phyloP scores from a whole-genome alignment of 2,113 vertebrate genomes.

The Lophius piscatorius region DNA sequence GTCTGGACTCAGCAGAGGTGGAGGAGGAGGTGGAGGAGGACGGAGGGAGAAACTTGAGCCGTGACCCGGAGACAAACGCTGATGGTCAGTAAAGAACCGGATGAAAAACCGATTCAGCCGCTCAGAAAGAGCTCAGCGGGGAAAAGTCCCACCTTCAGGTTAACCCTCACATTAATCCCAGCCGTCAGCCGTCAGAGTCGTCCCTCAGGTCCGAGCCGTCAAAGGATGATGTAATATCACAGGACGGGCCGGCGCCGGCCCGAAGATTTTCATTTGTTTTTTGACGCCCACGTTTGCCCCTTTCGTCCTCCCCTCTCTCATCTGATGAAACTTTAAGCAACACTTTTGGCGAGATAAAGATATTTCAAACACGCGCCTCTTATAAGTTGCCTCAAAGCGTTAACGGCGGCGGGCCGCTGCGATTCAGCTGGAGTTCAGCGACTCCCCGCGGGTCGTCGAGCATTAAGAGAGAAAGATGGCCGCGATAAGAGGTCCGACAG shows the following conservation, averaged over 20 bases:
- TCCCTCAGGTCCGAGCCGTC: slow-evolving; percentile 24
- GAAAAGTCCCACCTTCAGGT: slow-evolving; percentile 18
- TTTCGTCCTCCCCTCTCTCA: neutral
- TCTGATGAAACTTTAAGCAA: neutral
- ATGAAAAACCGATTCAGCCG: slow-evolving; percentile 19
- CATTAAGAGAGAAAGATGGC: too few relatives aligned
- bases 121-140: slow-evolving; percentile 15
- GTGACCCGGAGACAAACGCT: too few relatives aligned
- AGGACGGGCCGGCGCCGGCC: neutral
- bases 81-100: neutral
- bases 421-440: too few relatives aligned
- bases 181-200: slow-evolving; percentile 36
- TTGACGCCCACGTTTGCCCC: neutral
- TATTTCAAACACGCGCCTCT: too few relatives aligned
- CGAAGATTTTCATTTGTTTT: neutral
- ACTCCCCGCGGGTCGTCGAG: too few relatives aligned
- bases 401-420: too few relatives aligned
- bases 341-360: too few relatives aligned
- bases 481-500: too few relatives aligned
- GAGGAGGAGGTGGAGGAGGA: too few relatives aligned
- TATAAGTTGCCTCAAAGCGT: too few relatives aligned
- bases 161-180: slow-evolving; percentile 25
- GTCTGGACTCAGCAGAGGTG: too few relatives aligned
- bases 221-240: slow-evolving; percentile 3
- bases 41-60: too few relatives aligned